Evolutionary conservation across 2,888 invertebrate species (phyloP).

Genomic region (Melipona beecheii): DNA sequence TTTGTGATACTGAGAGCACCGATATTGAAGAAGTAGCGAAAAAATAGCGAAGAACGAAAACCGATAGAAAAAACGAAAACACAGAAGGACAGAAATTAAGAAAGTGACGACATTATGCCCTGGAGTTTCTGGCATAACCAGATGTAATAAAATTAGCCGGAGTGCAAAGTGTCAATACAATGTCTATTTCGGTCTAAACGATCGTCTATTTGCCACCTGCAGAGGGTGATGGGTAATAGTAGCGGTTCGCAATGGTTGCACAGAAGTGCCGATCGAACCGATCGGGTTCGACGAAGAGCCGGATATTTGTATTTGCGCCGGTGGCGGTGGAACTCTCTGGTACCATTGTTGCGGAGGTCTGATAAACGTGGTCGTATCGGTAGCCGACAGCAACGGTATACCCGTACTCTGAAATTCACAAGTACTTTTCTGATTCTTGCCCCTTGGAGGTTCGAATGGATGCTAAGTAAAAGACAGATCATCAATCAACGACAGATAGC

Average conservation of each 20-base stretch:
- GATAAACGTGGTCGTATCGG: conserved; percentile 69
- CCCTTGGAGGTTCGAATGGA: no score
- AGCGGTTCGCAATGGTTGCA: conserved; percentile 75
- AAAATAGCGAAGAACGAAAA: no score
- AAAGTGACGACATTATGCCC: no score
- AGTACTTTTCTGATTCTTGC: not conserved
- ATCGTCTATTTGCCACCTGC: conserved; percentile 40
- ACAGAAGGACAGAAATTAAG: no score
- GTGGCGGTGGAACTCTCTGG: conserved; percentile 70
- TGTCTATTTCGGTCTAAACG: not conserved
- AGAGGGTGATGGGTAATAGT: conserved; percentile 75
- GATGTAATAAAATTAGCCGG: no score
- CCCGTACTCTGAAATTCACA: conserved; percentile 70
- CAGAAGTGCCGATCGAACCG: conserved; percentile 66
- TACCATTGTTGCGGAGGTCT: conserved; percentile 78
- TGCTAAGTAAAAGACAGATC: not conserved
- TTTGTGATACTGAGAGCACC: no score
- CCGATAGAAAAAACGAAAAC: no score
- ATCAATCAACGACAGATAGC: not conserved
- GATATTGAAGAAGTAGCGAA: no score
- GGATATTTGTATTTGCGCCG: conserved; percentile 74
- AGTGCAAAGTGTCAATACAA: no score
- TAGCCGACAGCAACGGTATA: conserved; percentile 73
- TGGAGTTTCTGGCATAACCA: no score
- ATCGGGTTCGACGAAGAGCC: conserved; percentile 68